Base-by-base conservation (phyloP, 2,888 invertebrate species). In the Hoplodrina blanda region DNA sequence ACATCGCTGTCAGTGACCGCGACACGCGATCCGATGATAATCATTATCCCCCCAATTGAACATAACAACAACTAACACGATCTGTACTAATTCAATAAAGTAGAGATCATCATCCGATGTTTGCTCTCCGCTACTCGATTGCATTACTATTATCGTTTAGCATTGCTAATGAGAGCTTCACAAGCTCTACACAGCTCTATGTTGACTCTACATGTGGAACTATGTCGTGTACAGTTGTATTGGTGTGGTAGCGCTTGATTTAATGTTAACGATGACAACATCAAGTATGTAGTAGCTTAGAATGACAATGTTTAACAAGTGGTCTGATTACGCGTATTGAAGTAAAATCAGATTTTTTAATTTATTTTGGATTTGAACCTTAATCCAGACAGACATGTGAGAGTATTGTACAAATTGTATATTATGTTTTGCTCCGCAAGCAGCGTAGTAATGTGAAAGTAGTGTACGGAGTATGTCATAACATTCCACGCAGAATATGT, bases 111-210 rank as follows among this genome's bases (percentile, higher is more conserved):
- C n/a, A 17, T 5, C 17, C 30, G 30, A 59, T 60, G 55, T 77
- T 63, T 60, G 67, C 61, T 66, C 25, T 19, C 59, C 62, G n/a
- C 19, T 17, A 50, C 46, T 49, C 57, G 49, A 55, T 71, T 52
- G 54, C 57, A 62, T 54, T 54, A 57, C 46, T 68, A 19, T 69
- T 74, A 74, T 59, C 54, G 61, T 59, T 62, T 49, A 62, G 56
- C 44, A 61, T 57, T 46, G 57, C 50, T 76, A 68, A 73, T 73
- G 52, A 68, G 19, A n/a, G 54, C 60, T 62, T 30, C 44, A 60
- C 60, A 44, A n/a, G 17, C 50, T 73, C 8, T 30, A 57, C 57
- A 8, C 11, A 10, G 76, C 33, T 33, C n/a, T 70, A 60, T 25
- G 8, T 11, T 2, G 20, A n/a, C 55, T 49, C 60, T 63, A 53